A percentile compares a stretch with the other conserved stretches of the same genome.
phyloP scores from a whole-genome alignment of 1,140 invertebrate species.

The Pseudomyrmex flavicornis region DNA sequence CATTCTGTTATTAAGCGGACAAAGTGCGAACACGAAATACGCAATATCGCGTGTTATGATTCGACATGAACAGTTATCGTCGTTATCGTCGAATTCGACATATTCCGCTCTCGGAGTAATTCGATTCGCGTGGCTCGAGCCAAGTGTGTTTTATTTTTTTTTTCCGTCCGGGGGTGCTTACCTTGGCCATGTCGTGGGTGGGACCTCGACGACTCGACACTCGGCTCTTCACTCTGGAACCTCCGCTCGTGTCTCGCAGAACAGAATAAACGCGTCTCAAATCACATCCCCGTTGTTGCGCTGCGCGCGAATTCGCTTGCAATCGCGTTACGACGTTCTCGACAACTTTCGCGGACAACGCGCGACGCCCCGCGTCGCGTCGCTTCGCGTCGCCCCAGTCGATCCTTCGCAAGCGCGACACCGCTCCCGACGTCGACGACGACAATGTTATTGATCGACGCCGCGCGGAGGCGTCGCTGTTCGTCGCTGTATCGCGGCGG shows the following conservation, averaged over 20 bases:
- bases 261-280: constrained; percentile 1
- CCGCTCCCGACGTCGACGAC: constrained; percentile 69
- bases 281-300: constrained; percentile 43
- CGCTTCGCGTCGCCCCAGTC: constrained; percentile 54
- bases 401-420: constrained; percentile 67
- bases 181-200: constrained; percentile 73
- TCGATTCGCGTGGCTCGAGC: too few relatives aligned
- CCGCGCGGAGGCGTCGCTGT: constrained; percentile 69
- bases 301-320: neutral
- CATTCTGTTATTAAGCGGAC: too few relatives aligned
- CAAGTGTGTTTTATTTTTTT: neutral
- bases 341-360: constrained; percentile 50
- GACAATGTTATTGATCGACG: constrained; percentile 73
- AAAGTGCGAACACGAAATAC: too few relatives aligned
- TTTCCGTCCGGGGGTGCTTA: constrained; percentile 48
- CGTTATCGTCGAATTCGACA: too few relatives aligned
- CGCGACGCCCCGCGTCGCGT: constrained; percentile 60
- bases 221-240: neutral
- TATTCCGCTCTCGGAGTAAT: too few relatives aligned
- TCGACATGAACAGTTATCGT: too few relatives aligned
- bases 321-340: neutral
- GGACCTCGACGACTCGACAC: constrained; percentile 55
- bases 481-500: constrained; percentile 42
- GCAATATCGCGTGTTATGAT: too few relatives aligned
- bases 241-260: constrained; percentile 30